Evolutionary conservation across 2,797 vertebrate genomes (phyloP).

Genomic region (Cirrhinus molitorella): DNA sequence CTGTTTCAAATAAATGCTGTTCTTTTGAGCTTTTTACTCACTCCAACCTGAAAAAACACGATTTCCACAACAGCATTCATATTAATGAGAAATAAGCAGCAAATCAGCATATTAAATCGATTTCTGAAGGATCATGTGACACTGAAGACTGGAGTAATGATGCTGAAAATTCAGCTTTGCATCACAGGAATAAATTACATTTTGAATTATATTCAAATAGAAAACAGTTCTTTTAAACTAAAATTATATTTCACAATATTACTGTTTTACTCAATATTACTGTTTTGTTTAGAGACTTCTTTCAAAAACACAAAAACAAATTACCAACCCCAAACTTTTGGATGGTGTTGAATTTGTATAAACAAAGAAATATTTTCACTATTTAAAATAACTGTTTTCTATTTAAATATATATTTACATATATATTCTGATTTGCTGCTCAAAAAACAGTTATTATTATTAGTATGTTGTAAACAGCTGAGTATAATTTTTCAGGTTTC

Average conservation of each 20-base stretch:
- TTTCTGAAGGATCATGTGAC: conserved; percentile 1
- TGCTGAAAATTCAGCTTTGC: not conserved
- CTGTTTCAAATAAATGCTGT: not conserved
- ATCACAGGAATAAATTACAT: not conserved
- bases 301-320: not conserved
- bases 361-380: no score
- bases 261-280: not conserved
- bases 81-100: not conserved
- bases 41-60: not conserved
- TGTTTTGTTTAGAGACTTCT: no score
- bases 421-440: no score
- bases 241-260: not conserved
- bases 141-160: not conserved
- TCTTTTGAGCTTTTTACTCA: not conserved
- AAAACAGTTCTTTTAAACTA: not conserved
- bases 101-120: not conserved
- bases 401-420: no score
- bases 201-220: not conserved
- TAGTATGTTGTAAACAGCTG: no score
- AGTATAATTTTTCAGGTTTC: no score
- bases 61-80: not conserved
- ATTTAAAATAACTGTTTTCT: no score
- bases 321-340: not conserved
- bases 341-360: no score
- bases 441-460: no score